A percentile compares a stretch with the other conserved stretches of the same genome.
phyloP scores from a whole-genome alignment of 2,888 invertebrate species.

The Ypsolopha scabrella region DNA sequence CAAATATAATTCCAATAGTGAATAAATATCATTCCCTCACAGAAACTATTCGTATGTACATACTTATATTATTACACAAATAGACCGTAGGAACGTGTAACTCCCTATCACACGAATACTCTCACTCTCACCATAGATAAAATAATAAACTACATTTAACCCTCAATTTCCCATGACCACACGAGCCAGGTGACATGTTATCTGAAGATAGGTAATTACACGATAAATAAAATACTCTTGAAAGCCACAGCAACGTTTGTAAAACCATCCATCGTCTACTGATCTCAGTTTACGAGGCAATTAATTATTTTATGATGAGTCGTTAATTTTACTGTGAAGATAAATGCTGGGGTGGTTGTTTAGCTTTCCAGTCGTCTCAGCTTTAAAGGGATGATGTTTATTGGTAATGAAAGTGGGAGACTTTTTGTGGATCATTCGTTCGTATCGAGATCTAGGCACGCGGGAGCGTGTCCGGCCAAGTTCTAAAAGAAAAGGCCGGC shows the following conservation, averaged over 20 bases:
- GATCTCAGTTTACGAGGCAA: conserved; percentile 44
- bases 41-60: not conserved
- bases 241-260: conserved; percentile 24
- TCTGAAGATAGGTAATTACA: conserved; percentile 8
- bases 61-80: not conserved
- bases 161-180: conserved; percentile 31
- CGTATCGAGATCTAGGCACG: too few relatives aligned
- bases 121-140: not conserved
- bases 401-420: not conserved
- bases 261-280: conserved; percentile 34
- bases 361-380: conserved; percentile 13
- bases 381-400: not conserved
- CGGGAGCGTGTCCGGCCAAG: too few relatives aligned
- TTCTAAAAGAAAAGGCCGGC: too few relatives aligned
- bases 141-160: not conserved
- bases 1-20: too few relatives aligned
- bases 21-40: not conserved
- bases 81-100: not conserved
- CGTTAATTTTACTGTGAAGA: conserved; percentile 47
- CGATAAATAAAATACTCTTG: conserved; percentile 28
- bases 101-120: not conserved
- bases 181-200: conserved; percentile 26
- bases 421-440: too few relatives aligned
- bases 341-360: conserved; percentile 51
- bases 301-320: conserved; percentile 54